Conservation (phyloP, 1,140 invertebrate species). For the Hydropsyche tenuis region DNA sequence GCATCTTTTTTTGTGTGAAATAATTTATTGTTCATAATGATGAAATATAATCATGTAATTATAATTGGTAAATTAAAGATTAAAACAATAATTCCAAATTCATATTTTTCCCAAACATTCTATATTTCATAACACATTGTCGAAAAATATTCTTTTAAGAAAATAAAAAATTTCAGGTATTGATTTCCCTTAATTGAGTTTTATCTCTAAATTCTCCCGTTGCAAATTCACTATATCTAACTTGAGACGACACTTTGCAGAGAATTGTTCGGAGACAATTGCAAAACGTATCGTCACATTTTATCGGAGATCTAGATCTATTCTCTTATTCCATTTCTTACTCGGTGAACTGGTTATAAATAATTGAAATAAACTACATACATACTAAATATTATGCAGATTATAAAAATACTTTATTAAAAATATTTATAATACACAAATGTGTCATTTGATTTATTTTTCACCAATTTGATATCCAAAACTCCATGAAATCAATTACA, state of each 20-base stretch:
- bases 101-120: not conserved
- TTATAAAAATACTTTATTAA: constrained; percentile 28
- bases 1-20: constrained; percentile 22
- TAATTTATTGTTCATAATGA: constrained; percentile 26
- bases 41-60: constrained; percentile 1
- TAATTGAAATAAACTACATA: constrained; percentile 6
- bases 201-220: no score
- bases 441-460: not conserved
- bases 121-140: not conserved
- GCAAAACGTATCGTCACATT: no score
- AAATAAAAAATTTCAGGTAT: no score
- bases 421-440: constrained; percentile 12
- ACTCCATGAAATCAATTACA: no score
- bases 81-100: not conserved
- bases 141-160: not conserved
- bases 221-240: no score
- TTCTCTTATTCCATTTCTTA: no score
- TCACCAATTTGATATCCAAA: no score
- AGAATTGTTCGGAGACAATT: no score
- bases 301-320: no score
- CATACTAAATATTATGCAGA: constrained; percentile 7
- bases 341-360: not conserved
- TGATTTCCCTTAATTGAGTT: no score
- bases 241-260: no score
- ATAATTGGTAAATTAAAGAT: constrained; percentile 2